Evolutionary conservation across 1,140 invertebrate species (phyloP), one percentile per base, ranked within the genome.

Genomic region (Sitodiplosis mosellana): DNA sequence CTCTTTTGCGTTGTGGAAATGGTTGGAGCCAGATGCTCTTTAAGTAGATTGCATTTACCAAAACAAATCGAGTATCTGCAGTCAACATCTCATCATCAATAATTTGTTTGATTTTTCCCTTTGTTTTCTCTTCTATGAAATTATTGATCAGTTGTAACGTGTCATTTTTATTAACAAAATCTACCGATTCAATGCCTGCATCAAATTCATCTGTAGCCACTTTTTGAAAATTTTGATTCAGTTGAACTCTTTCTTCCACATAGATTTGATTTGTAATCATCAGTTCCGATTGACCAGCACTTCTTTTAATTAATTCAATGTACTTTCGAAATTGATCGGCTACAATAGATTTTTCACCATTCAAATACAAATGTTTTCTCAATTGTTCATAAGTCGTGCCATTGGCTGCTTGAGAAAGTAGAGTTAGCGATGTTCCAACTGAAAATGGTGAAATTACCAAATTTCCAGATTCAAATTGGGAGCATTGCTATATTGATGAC

Each of bases 11-110:
- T 27, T 10, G 27, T 27, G 27, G 27, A 55, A 86, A 85, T 50
- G 69, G 68, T 22, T 62, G 54, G 38, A 66, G 55, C 82, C 81
- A 85, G 21, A 67, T 63, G n/a, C 78, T 79, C 67, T 82, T 79
- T 60, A 81, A 83, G 60, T 78, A 79, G 36, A 79, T 67, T n/a
- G 77, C 77, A 60, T 82, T 84, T 45, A 72, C 70, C 45, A 77
- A 68, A 50, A 77, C 70, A 55, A 75, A 59, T 41, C 51, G 64
- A 54, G 70, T 73, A 40, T 64, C 52, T 10, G 50, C 47, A 40
- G 54, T 56, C 0, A 76, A 54, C 19, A 58, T 53, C 49, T 54
- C 61, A 33, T 63, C 11, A 12, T 66, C 52, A 36, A 83, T 59
- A 33, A 84, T 61, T 51, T 78, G 61, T 45, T 70, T 67, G 38